Evolutionary conservation across 2,888 invertebrate species (phyloP), one percentile per base, ranked within the genome.

Genomic region (Adela reaumurella): DNA sequence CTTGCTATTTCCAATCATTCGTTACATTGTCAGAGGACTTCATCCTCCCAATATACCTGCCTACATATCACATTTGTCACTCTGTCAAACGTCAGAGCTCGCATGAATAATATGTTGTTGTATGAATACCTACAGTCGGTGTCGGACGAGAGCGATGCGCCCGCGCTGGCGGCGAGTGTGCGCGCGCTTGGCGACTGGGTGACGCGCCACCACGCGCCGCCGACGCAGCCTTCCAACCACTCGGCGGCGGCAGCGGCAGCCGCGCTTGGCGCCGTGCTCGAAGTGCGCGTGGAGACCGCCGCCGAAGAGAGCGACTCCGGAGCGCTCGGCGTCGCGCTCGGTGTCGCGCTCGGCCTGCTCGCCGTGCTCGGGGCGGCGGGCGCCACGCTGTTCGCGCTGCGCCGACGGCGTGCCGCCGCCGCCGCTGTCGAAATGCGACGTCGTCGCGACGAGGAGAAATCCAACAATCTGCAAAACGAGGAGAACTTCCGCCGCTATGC

Each of bases 391-490:
- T 35, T 55, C 53, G 45, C 54, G 58, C 41, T 56, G 57, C 49
- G 57, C 58, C 48, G 55, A 58, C 53, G 60, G 58, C 29, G 49
- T 58, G 58, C 51, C 54, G 57, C 10, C 29, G 14, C 44, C 44
- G 18, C 43, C 45, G 2, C 19, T 29, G 44, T 51, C 59, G 50
- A 53, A 59, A 49, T 44, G 44, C 44, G 44, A 17, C 72, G 77
- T 41, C 83, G 85, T 60, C 86, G 88, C 62, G 90, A 91, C 62
- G 92, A 92, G 62, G 92, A 93, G 62, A 93, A 93, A 66, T 90
- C 93, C 2, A 94, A 94, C 68, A 94, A 94, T 68, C 71, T 92
- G 51, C 94, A 94, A 70, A 94, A 93, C 67, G 92, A 93, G 64
- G 94, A 94, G 69, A 94, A 93, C 65, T 78, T 94, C 51, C 83